These are phyloP conservation scores for Megamerina dolium DNA, from an alignment of 2,888 invertebrate species.

Conservation along the genomic window DNA sequence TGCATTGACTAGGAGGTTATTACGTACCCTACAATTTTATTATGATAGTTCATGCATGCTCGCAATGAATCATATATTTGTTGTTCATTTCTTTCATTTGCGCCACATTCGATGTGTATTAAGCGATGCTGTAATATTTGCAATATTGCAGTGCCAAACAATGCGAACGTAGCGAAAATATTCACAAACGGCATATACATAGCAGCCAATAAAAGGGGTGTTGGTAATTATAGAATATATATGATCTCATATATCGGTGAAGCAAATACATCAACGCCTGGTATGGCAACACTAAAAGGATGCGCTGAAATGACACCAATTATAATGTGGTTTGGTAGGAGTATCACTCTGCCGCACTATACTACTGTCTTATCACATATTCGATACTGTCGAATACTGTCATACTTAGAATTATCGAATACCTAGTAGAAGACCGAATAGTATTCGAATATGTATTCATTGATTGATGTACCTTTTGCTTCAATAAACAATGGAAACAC, in stretches of 20 bases:
- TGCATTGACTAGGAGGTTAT: too few relatives aligned
- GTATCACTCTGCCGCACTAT: too few relatives aligned
- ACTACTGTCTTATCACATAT: too few relatives aligned
- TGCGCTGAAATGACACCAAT: conserved; percentile 35
- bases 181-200: conserved; percentile 44
- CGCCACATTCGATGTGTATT: conserved; percentile 20
- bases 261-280: conserved; percentile 32
- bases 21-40: conserved; percentile 18
- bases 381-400: too few relatives aligned
- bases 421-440: too few relatives aligned
- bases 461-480: conserved; percentile 31
- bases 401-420: too few relatives aligned
- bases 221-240: conserved; percentile 32
- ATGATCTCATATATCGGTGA: conserved; percentile 39
- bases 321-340: too few relatives aligned
- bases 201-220: conserved; percentile 28
- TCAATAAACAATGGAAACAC: conserved; percentile 31
- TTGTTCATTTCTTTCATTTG: conserved; percentile 18
- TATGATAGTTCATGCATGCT: conserved; percentile 28
- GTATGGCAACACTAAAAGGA: conserved; percentile 39
- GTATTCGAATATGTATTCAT: too few relatives aligned
- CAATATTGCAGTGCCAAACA: conserved; percentile 37
- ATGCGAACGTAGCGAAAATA: conserved; percentile 38
- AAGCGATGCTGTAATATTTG: conserved; percentile 32
- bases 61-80: conserved; percentile 24